Base-by-base conservation (phyloP, 2,888 invertebrate genomes). In the Drosophila differens region DNA sequence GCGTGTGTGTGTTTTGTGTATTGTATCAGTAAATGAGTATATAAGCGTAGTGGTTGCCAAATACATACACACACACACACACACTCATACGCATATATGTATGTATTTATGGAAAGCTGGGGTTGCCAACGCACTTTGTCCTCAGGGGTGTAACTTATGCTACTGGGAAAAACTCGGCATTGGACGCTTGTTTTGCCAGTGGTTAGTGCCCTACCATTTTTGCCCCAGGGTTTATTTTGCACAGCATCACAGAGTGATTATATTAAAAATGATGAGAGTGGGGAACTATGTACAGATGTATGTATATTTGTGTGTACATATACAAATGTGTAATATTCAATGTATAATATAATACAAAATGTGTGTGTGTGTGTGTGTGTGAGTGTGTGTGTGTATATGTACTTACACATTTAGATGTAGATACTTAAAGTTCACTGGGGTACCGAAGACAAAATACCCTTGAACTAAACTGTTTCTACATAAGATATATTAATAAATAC, bases 161-260 rank as follows among this genome's bases (percentile, higher is more conserved):
- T 93, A 92, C 91, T 92, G 92, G 92, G 89, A 91, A 90, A 81
- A 82, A 84, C 91, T 89, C 81, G 89, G 93, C 91, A 92, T 91
- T 92, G 91, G 90, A 76, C 78, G 72, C 80, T 80, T 66, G 74
- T 70, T 79, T 83, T 71, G 83, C 79, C 81, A 74, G 85, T 83
- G 88, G 91, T 87, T 81, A 69, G 74, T 72, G 80, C 75, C 78
- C 71, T 77, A 74, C 65, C 82, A 81, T 74, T 73, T 65, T 74
- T 19, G 85, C 89, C 76, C 62, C 60, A 64, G 83, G 88, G 61
- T 52, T 76, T 77, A 71, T 87, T 80, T 85, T 79, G 63, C 76
- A 76, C 79, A 76, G 79, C 83, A 74, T 76, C 77, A 54, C 62
- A 63, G 62, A 68, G 70, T 82, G 76, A 70, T 76, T 67, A 79